Evolutionary conservation across 2,797 vertebrate genomes (phyloP).

Genomic region (Lacerta agilis): DNA sequence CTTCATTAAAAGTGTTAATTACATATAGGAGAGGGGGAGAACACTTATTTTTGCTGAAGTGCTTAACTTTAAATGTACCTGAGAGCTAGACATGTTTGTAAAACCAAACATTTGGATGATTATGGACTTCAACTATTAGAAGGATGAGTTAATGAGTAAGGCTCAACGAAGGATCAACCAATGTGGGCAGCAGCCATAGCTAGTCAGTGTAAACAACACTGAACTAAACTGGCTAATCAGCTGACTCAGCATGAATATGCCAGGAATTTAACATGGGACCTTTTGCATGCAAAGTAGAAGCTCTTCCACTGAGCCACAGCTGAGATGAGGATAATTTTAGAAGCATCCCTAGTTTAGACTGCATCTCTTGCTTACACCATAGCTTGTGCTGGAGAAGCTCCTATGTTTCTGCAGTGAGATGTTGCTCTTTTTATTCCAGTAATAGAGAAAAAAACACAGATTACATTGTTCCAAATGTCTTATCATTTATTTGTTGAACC

Average conservation of each 20-base stretch:
- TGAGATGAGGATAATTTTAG: background rate
- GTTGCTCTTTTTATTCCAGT: too few species aligned
- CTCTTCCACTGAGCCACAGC: too few species aligned
- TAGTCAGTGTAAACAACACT: too few species aligned
- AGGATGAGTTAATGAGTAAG: too few species aligned
- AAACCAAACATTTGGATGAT: background rate
- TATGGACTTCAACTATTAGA: background rate
- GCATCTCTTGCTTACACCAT: background rate
- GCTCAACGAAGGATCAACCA: too few species aligned
- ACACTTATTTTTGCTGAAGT: background rate
- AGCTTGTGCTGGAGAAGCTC: background rate
- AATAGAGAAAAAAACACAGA: too few species aligned
- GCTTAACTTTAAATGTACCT: background rate
- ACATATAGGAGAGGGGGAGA: too few species aligned
- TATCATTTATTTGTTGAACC: background rate
- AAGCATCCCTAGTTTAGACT: background rate
- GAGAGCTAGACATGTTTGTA: background rate
- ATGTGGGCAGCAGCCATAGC: too few species aligned
- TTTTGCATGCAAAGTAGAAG: background rate
- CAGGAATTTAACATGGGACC: background rate
- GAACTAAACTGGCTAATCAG: too few species aligned
- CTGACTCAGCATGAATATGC: too few species aligned
- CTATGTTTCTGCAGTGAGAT: background rate
- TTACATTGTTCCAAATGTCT: background rate
- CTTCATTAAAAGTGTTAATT: background rate